Percentiles rank a stretch among this genome's conserved stretches.
phyloP scores from a whole-genome alignment of 2,113 vertebrate species.

The Daubentonia madagascariensis region DNA sequence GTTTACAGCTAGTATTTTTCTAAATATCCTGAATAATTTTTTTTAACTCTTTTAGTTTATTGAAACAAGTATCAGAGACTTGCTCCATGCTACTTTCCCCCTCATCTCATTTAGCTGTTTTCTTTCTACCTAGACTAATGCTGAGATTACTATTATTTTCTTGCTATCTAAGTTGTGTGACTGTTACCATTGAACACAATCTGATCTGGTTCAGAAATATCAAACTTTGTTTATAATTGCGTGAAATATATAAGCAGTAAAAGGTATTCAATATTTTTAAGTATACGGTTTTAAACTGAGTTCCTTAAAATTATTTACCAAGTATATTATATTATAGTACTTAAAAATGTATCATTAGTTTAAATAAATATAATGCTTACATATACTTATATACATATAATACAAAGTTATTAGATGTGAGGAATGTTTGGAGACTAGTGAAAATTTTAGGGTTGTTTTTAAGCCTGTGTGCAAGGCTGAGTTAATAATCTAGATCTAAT shows the following conservation, averaged over 20 bases:
- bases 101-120: not conserved
- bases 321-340: not conserved
- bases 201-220: slow-evolving; percentile 12
- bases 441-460: slow-evolving; percentile 16
- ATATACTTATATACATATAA: not conserved
- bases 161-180: slow-evolving; percentile 2
- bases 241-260: not conserved
- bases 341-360: not conserved
- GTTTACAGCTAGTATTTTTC: not conserved
- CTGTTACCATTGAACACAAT: not conserved
- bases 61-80: not conserved
- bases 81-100: not conserved
- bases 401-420: not conserved
- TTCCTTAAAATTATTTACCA: not conserved
- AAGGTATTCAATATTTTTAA: not conserved
- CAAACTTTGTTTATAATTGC: not conserved
- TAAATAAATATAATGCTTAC: not conserved
- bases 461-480: not conserved
- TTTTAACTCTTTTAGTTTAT: not conserved
- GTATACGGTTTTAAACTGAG: not conserved
- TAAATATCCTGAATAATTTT: not conserved
- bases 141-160: not conserved
- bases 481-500: not conserved
- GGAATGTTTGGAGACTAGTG: not conserved
- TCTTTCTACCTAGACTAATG: not conserved